Conservation (phyloP, 2,888 invertebrate genomes). For the Metalampra italica region DNA sequence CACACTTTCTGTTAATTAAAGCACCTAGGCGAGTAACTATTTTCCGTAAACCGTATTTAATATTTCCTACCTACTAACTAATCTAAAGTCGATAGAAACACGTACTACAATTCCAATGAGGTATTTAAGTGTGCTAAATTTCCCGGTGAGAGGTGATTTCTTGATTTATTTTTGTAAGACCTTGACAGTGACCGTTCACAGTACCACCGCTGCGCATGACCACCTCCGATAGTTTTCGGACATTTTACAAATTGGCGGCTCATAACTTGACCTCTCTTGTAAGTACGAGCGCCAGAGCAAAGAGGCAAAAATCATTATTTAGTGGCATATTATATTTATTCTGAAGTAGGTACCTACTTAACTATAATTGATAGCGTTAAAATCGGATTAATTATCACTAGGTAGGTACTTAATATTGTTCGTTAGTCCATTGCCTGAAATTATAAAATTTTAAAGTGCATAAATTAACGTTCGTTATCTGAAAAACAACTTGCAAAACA, state of each 20-base stretch:
- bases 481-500: background rate
- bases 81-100: constrained; percentile 14
- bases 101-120: constrained; percentile 10
- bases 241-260: too few species aligned
- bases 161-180: constrained; percentile 34
- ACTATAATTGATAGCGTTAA: too few species aligned
- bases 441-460: too few species aligned
- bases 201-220: constrained; percentile 56
- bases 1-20: constrained; percentile 26
- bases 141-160: constrained; percentile 38
- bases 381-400: too few species aligned
- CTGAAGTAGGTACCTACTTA: too few species aligned
- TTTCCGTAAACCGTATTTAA: constrained; percentile 16
- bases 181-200: constrained; percentile 75
- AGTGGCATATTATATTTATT: too few species aligned
- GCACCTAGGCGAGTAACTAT: background rate
- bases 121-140: constrained; percentile 22
- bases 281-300: too few species aligned
- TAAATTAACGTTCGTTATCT: constrained; percentile 14
- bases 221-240: constrained; percentile 36
- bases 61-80: constrained; percentile 11
- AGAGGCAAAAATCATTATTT: too few species aligned
- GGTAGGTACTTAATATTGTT: too few species aligned
- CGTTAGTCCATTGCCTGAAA: constrained; percentile 21
- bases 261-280: too few species aligned